Evolutionary conservation across 2,113 vertebrate species (phyloP), one percentile per base, ranked within the genome.

Genomic region (Emberiza fucata): DNA sequence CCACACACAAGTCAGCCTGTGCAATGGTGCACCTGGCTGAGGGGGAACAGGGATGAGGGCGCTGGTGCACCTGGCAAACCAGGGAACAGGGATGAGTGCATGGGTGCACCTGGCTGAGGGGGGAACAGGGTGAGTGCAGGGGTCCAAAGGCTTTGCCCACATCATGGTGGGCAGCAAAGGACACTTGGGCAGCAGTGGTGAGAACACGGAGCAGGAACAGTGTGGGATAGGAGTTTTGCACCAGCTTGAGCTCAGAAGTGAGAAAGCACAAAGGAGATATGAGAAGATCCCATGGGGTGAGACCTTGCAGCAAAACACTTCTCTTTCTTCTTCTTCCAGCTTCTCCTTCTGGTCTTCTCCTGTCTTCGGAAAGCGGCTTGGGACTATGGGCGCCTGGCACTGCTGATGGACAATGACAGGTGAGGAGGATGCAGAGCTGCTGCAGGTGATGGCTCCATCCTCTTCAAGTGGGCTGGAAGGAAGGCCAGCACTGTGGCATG

Each of bases 391-490:
- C 99, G 99, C 68, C 97, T 99, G 95, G 99, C 99, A 6, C 97
- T 99, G 94, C 98, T 99, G 65, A 99, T 99, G 98, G 99, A 99
- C 94, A 99, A 99, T 65, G 99, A 99, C 97, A 99, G 99, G 99
- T 99, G 92, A 98, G 97, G 35, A 93, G 68, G 35, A 51, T 11
- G 5, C 6, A 4, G 44, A 79, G 20, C 12, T 66, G n/a, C 24
- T 1, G 1, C 1, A 6, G 21, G 21, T 71, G 71, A 27, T 78
- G 33, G 24, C 33, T 94, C 39, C 44, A 50, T 39, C 51, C 56
- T 89, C 60, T 75, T 40, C 48, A 81, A 44, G 44, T 66, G 51
- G 51, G 29, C 42, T 84, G 47, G 9, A 48, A 59, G 39, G 56
- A 63, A 31, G 21, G 19, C 17, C 3, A 9, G 28, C 5, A 12